Evolutionary conservation across 2,888 invertebrate genomes (phyloP), one percentile per base, ranked within the genome.

Genomic region (Hyposoter didymator): DNA sequence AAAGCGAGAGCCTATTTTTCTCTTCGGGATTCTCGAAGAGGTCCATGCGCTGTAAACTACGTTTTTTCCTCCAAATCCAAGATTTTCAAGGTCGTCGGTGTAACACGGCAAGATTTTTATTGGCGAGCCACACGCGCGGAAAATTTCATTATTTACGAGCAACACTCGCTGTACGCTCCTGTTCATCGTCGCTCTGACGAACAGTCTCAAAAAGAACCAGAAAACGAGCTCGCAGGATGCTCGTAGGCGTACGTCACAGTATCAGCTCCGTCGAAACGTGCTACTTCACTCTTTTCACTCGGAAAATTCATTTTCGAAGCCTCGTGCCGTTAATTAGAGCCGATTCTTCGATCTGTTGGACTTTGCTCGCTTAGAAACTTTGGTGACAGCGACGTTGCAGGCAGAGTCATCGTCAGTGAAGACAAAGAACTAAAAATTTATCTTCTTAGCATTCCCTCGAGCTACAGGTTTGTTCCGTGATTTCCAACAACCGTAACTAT

Each of bases 51-150:
- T 7, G 17, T 12, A n/a, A 35, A 72, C 35, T 17, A 52, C 14
- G n/a, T 72, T 47, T 72, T 52, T 72, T 28, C 8, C 47, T 19
- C 5, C 6, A 72, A 72, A 72, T 52, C 52, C 72, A 72, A 35
- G 35, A 39, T 52, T 52, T 72, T 52, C 52, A 72, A 72, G 72
- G 72, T 39, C 52, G 32, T 32, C 28, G 8, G 47, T 47, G 28
- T 69, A 69, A 32, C 28, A 32, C 28, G 69, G 28, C 28, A 22
- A 28, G 14, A 22, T 59, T 55, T 28, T 14, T 28, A 28, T 59
- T 28, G 19, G 59, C 28, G 1, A 14, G 28, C 14, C 28, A 17
- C 28, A 47, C 47, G 17, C 47, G 69, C 28, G 17, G 10, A 4
- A 28, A 7, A 47, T 69, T 47, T 69, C 32, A 17, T 69, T 69